These are phyloP conservation scores for Cetoscarus ocellatus DNA, from an alignment of 2,797 vertebrate species.

Conservation along the genomic window DNA sequence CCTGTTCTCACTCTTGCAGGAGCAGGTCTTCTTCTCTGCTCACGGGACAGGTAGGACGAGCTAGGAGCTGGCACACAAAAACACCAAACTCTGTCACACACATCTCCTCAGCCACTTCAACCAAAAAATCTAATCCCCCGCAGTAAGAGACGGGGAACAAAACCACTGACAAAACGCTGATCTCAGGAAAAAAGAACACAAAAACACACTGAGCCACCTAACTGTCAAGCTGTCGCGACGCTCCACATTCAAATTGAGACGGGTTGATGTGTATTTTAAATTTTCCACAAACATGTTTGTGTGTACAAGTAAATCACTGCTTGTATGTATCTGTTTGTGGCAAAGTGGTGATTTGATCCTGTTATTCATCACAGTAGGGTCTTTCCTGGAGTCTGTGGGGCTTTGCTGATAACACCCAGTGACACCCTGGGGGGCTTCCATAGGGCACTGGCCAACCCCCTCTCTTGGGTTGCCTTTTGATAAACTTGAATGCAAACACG, in stretches of 20 bases:
- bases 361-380: slow-evolving; percentile 59
- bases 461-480: slow-evolving; percentile 36
- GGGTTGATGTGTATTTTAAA: slow-evolving; percentile 62
- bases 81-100: slow-evolving; percentile 57
- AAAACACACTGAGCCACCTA: slow-evolving; percentile 62
- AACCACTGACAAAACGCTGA: slow-evolving; percentile 79
- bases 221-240: slow-evolving; percentile 72
- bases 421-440: slow-evolving; percentile 49
- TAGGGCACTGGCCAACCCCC: slow-evolving; percentile 39
- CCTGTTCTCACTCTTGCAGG: slow-evolving; percentile 78
- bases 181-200: slow-evolving; percentile 64
- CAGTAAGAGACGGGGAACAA: slow-evolving; percentile 74
- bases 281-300: slow-evolving; percentile 59
- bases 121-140: slow-evolving; percentile 70
- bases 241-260: slow-evolving; percentile 65
- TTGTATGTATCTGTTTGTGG: slow-evolving; percentile 27
- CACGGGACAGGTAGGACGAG: slow-evolving; percentile 78
- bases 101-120: slow-evolving; percentile 64
- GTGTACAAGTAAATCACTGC: slow-evolving; percentile 48
- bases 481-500: slow-evolving; percentile 41
- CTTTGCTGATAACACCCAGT: slow-evolving; percentile 63
- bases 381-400: slow-evolving; percentile 59
- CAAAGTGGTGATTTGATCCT: slow-evolving; percentile 46
- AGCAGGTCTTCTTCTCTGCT: slow-evolving; percentile 71
- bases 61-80: slow-evolving; percentile 22